A percentile compares a stretch with the other conserved stretches of the same genome.
These are phyloP conservation scores for Diplodus sargus DNA, from an alignment of 2,797 vertebrate genomes.

Conservation along the genomic window DNA sequence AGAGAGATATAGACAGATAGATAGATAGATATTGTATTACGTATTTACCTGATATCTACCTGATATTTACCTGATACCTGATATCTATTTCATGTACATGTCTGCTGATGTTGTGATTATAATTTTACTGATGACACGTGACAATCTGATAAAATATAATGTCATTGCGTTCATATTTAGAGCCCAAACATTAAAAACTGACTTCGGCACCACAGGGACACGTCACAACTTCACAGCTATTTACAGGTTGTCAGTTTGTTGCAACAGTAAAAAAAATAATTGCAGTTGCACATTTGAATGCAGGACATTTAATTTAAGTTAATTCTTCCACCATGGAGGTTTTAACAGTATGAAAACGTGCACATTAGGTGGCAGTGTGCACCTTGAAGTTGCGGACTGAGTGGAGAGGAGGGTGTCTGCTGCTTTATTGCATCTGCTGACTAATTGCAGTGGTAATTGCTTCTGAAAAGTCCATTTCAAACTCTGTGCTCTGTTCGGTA, in stretches of 20 bases:
- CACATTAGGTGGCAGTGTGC: constrained; percentile 61
- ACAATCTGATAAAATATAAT: not conserved
- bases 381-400: constrained; percentile 25
- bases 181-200: not conserved
- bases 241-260: not conserved
- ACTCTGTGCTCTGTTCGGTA: not conserved
- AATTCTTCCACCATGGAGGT: no score
- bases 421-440: constrained; percentile 26
- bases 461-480: constrained; percentile 6
- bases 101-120: not conserved
- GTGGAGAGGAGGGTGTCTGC: not conserved
- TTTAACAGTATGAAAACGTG: not conserved
- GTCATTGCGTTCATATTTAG: not conserved
- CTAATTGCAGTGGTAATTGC: constrained; percentile 20
- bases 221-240: not conserved
- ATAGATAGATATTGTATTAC: no score
- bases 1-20: not conserved
- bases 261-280: not conserved
- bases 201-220: not conserved
- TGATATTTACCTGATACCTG: not conserved
- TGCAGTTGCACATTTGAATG: not conserved
- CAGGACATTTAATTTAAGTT: not conserved
- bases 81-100: not conserved
- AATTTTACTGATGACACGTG: not conserved
- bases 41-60: not conserved